Evolutionary conservation across 1,140 invertebrate genomes (phyloP).

Genomic region (Drosophila grimshawi): DNA sequence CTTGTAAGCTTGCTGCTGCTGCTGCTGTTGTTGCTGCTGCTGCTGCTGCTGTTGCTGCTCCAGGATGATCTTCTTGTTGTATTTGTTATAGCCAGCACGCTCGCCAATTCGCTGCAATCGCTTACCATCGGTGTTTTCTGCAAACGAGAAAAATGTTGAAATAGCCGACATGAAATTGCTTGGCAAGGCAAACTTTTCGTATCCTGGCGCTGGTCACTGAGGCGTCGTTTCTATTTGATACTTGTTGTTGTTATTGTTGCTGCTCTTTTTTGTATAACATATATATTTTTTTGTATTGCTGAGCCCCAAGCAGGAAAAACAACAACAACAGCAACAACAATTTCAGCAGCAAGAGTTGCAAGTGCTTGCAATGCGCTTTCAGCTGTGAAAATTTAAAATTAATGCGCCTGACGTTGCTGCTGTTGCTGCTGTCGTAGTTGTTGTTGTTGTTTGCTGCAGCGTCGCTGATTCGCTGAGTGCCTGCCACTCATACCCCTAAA

Average conservation of each 20-base stretch:
- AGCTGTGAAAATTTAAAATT: conserved; percentile 76
- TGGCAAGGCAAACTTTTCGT: conserved; percentile 58
- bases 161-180: conserved; percentile 65
- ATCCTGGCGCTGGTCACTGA: conserved; percentile 31
- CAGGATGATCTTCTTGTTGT: conserved; percentile 87
- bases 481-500: background rate
- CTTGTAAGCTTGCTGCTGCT: conserved; percentile 84
- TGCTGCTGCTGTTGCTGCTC: conserved; percentile 85
- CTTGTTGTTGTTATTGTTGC: conserved; percentile 37
- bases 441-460: conserved; percentile 11
- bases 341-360: conserved; percentile 21
- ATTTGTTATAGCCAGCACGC: conserved; percentile 88
- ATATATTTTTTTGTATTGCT: conserved; percentile 21
- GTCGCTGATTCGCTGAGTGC: conserved; percentile 47
- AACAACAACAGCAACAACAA: conserved; percentile 33
- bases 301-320: background rate
- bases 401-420: conserved; percentile 52
- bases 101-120: conserved; percentile 88
- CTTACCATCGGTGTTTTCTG: conserved; percentile 86
- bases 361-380: conserved; percentile 55
- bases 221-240: conserved; percentile 53
- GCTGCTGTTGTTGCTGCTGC: conserved; percentile 84
- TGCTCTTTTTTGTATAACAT: conserved; percentile 2
- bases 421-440: conserved; percentile 16
- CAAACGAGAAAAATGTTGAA: conserved; percentile 56